Percentiles rank a stretch among this genome's conserved stretches.
Evolutionary conservation across 2,113 vertebrate genomes (phyloP).

Genomic region (Megaleporinus macrocephalus): DNA sequence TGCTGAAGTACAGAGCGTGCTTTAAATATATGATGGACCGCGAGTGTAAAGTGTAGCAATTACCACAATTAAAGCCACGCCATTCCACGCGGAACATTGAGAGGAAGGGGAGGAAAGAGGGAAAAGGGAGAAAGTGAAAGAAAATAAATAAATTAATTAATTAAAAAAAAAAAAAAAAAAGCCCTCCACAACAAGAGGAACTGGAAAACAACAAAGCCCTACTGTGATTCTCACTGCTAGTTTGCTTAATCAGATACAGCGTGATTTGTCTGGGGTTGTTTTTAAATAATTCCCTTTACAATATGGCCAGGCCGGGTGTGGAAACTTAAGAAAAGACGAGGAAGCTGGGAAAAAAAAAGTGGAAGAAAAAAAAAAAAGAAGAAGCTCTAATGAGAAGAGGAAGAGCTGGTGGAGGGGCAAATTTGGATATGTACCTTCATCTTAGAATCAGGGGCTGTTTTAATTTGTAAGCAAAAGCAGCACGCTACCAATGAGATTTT

Average conservation of each 20-base stretch:
- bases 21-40: constrained; percentile 40
- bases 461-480: constrained; percentile 91
- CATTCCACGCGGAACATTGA: constrained; percentile 48
- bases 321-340: constrained; percentile 56
- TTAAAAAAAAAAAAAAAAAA: constrained; percentile 22
- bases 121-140: neutral
- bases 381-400: constrained; percentile 72
- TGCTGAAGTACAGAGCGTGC: constrained; percentile 5
- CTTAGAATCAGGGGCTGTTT: constrained; percentile 75
- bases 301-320: constrained; percentile 61
- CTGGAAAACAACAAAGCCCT: constrained; percentile 64
- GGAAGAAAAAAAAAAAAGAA: constrained; percentile 47
- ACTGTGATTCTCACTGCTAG: constrained; percentile 64
- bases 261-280: constrained; percentile 72
- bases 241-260: constrained; percentile 75
- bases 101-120: neutral
- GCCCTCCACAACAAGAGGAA: constrained; percentile 52
- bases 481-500: constrained; percentile 88
- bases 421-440: constrained; percentile 77
- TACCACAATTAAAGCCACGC: constrained; percentile 66
- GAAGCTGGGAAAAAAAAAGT: constrained; percentile 41
- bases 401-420: constrained; percentile 64
- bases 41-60: constrained; percentile 60
- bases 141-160: neutral
- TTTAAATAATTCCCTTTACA: constrained; percentile 75